Percentiles rank a stretch among this genome's conserved stretches.
phyloP scores from a whole-genome alignment of 2,797 vertebrate genomes.

The Cossypha niveicapilla region DNA sequence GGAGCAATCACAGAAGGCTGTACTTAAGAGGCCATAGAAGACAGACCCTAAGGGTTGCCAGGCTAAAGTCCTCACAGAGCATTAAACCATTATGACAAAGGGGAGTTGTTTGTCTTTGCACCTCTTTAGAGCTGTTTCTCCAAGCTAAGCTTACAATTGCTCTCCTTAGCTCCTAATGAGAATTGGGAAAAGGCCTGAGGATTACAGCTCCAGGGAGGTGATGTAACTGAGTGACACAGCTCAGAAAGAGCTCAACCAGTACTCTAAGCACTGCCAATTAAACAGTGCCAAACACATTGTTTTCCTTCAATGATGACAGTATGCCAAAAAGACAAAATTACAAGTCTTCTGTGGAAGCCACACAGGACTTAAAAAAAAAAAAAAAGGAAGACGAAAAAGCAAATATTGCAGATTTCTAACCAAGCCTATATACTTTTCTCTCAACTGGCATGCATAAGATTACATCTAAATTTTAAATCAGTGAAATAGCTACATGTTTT shows the following conservation, averaged over 20 bases:
- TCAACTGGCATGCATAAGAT: not conserved
- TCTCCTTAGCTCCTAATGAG: not conserved
- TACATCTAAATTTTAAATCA: not conserved
- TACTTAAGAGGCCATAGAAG: not conserved
- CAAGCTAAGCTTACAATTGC: not conserved
- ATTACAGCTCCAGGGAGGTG: not conserved
- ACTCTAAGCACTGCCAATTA: not conserved
- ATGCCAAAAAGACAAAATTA: not conserved
- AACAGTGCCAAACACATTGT: not conserved
- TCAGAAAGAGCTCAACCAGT: not conserved
- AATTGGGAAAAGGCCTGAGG: not conserved
- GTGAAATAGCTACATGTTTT: not conserved
- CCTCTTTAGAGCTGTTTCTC: not conserved
- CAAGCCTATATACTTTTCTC: not conserved
- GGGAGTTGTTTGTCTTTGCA: not conserved
- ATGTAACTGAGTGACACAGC: not conserved
- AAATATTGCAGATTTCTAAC: not conserved
- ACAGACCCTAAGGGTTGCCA: not conserved
- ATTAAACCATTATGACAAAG: not conserved
- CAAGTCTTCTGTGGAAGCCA: not conserved
- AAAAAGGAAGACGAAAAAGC: too few species aligned
- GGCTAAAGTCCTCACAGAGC: not conserved
- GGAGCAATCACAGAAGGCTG: not conserved
- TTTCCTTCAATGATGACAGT: not conserved
- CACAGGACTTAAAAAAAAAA: rapidly evolving